These are phyloP conservation scores for Micronycteris hirsuta DNA, from an alignment of 2,113 vertebrate genomes.

Conservation along the genomic window DNA sequence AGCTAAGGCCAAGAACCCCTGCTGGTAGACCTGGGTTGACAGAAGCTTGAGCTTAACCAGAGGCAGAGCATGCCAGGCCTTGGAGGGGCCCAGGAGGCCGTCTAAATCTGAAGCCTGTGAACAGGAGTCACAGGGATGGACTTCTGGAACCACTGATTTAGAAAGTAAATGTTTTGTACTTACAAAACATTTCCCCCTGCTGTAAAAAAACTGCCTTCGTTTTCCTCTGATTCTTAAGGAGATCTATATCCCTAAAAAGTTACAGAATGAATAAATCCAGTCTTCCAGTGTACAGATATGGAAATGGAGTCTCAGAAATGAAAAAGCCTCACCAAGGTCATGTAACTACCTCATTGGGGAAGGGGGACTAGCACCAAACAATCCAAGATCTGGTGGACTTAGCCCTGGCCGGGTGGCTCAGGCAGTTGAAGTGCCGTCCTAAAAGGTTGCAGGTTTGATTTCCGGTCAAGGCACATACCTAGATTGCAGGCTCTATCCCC, in stretches of 20 bases:
- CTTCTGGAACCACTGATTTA: background rate
- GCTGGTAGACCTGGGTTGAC: background rate
- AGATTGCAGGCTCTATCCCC: too few relatives aligned
- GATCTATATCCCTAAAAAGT: background rate
- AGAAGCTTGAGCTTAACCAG: background rate
- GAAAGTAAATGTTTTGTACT: background rate
- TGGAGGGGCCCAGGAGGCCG: background rate
- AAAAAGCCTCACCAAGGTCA: background rate
- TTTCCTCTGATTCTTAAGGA: background rate
- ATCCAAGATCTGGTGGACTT: background rate
- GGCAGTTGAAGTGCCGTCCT: too few relatives aligned
- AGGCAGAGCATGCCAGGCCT: background rate
- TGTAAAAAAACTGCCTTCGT: background rate
- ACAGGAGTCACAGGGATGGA: accelerated
- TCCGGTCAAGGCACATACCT: too few relatives aligned
- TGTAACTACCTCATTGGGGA: background rate
- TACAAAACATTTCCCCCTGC: background rate
- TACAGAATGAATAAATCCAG: background rate
- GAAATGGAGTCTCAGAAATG: background rate
- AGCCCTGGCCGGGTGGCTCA: too few relatives aligned
- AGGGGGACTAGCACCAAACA: background rate
- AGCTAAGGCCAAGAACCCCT: background rate
- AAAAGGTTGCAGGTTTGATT: too few relatives aligned
- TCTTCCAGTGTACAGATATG: background rate
- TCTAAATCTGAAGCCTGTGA: background rate